Percentiles rank a stretch among this genome's conserved stretches.
Conservation (phyloP, 2,113 vertebrate genomes). For the Misgurnus anguillicaudatus region DNA sequence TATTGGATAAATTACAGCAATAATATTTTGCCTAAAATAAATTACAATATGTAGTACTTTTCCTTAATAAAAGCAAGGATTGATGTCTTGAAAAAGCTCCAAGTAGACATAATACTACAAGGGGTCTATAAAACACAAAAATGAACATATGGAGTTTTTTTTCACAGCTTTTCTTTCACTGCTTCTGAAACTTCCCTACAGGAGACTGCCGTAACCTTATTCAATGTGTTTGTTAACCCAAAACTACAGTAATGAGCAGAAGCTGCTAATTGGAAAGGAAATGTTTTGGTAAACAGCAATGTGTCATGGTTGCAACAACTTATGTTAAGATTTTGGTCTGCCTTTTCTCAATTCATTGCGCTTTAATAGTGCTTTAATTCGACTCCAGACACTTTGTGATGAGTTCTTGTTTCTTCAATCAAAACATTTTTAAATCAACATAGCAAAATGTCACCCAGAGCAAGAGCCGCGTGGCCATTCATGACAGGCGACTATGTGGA, state of each 20-base stretch:
- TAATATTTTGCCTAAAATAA: neutral
- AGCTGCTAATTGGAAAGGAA: constrained; percentile 38
- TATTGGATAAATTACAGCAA: neutral
- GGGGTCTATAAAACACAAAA: constrained; percentile 1
- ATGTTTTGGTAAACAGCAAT: constrained; percentile 32
- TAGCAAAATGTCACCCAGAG: constrained; percentile 37
- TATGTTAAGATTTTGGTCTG: constrained; percentile 1
- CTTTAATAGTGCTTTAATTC: constrained; percentile 16
- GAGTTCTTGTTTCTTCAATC: constrained; percentile 26
- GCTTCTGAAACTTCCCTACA: constrained; percentile 5
- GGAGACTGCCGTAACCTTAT: constrained; percentile 17
- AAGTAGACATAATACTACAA: neutral
- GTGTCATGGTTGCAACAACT: constrained; percentile 7
- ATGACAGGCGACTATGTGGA: constrained; percentile 18
- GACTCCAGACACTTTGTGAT: constrained; percentile 4
- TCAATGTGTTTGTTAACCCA: constrained; percentile 26
- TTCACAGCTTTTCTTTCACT: constrained; percentile 3
- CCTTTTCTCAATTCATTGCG: constrained; percentile 21
- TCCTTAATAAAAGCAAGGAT: constrained; percentile 8
- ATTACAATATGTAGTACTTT: neutral
- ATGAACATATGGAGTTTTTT: constrained; percentile 28
- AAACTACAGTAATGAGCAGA: constrained; percentile 31
- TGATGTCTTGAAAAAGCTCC: neutral
- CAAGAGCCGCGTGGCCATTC: constrained; percentile 8
- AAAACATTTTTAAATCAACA: constrained; percentile 11